Conservation (phyloP, 2,113 vertebrate genomes). For the Bambusicola thoracicus region DNA sequence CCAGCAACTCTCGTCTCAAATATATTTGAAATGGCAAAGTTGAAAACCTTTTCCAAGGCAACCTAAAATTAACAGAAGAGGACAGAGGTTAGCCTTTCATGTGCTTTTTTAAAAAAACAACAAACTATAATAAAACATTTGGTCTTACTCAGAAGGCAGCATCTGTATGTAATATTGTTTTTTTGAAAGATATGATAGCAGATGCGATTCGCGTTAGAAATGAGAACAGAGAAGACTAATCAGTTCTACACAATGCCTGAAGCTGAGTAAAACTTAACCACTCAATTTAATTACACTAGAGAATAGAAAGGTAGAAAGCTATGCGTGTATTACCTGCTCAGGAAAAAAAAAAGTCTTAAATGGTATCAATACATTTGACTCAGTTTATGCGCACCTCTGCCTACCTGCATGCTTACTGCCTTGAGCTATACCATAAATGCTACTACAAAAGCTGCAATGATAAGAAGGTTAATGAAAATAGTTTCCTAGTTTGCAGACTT, state of each 20-base stretch:
- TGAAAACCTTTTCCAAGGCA: slow-evolving; percentile 96
- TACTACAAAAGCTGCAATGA: not conserved
- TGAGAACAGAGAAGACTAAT: not conserved
- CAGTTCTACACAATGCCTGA: not conserved
- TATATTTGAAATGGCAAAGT: slow-evolving; percentile 96
- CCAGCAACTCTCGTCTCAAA: slow-evolving; percentile 98
- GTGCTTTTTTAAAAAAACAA: no score
- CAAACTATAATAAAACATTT: not conserved
- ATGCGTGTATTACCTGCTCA: not conserved
- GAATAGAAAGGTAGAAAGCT: not conserved
- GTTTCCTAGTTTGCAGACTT: not conserved
- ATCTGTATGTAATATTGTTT: not conserved
- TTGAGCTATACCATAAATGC: not conserved
- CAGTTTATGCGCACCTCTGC: not conserved
- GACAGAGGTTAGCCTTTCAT: not conserved
- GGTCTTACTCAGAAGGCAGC: not conserved
- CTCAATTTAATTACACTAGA: not conserved
- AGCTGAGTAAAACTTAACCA: not conserved
- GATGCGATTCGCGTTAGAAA: not conserved
- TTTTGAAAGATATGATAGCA: not conserved
- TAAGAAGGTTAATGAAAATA: not conserved
- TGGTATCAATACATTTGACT: not conserved
- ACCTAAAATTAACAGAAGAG: slow-evolving; percentile 78
- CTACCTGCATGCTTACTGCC: not conserved
- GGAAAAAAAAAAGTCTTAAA: not conserved